Evolutionary conservation across 2,113 vertebrate genomes (phyloP).

Genomic region (Brachirus orientalis): DNA sequence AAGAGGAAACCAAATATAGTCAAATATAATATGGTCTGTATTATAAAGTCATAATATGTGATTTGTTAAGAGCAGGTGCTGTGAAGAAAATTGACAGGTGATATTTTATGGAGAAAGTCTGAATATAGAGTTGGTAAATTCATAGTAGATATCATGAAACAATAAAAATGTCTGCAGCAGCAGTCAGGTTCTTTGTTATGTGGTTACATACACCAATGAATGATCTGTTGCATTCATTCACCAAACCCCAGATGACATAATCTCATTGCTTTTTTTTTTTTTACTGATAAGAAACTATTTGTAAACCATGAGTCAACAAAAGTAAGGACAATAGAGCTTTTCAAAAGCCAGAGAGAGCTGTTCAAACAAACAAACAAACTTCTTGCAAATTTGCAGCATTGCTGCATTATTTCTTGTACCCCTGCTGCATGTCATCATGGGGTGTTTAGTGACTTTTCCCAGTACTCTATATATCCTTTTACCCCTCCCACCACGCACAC

Average conservation of each 20-base stretch:
- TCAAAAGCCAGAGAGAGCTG: conserved; percentile 22
- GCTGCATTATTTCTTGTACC: conserved; percentile 54
- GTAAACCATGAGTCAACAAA: conserved; percentile 53
- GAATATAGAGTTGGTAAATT: too few relatives aligned
- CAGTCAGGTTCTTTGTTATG: conserved; percentile 21
- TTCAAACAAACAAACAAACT: conserved; percentile 53
- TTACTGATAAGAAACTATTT: conserved; percentile 60
- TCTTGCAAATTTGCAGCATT: conserved; percentile 50
- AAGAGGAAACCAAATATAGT: conserved; percentile 65
- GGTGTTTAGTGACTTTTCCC: conserved; percentile 72
- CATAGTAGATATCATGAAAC: conserved; percentile 73
- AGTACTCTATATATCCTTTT: conserved; percentile 25
- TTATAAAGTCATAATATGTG: conserved; percentile 12
- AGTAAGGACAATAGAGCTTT: conserved; percentile 54
- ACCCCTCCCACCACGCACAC: conserved; percentile 35
- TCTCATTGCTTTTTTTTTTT: conserved; percentile 64
- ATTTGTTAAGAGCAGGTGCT: conserved; percentile 77
- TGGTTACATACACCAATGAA: neutral
- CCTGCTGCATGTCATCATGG: conserved; percentile 51
- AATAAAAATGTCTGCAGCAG: conserved; percentile 41
- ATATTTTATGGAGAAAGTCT: conserved; percentile 70
- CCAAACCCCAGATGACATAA: too few relatives aligned
- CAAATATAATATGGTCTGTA: conserved; percentile 26
- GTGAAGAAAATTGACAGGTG: conserved; percentile 61
- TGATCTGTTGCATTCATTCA: too few relatives aligned